These are phyloP conservation scores for Pheosia gnoma DNA, from an alignment of 2,888 invertebrate genomes.

Conservation along the genomic window DNA sequence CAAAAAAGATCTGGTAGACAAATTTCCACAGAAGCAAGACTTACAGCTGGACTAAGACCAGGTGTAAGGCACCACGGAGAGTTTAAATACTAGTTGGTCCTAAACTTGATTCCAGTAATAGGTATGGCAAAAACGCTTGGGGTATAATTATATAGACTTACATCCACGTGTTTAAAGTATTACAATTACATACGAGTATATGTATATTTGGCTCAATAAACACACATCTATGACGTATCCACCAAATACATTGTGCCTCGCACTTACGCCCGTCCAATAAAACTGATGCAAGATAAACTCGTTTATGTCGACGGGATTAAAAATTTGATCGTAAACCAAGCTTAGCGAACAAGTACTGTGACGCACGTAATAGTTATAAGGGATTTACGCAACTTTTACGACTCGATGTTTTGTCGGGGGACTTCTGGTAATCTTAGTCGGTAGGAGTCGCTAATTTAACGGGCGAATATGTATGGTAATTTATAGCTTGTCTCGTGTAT, in stretches of 20 bases:
- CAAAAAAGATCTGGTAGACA: no score
- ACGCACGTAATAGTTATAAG: slow-evolving; percentile 34
- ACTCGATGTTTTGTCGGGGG: slow-evolving; percentile 32
- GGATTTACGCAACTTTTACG: slow-evolving; percentile 46
- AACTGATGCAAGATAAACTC: slow-evolving; percentile 60
- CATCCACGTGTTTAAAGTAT: no score
- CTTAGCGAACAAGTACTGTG: slow-evolving; percentile 35
- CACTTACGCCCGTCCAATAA: slow-evolving; percentile 43
- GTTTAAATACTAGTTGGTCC: no score
- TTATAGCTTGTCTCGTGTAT: neutral
- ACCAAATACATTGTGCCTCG: slow-evolving; percentile 30
- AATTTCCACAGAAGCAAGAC: no score
- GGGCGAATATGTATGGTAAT: slow-evolving; percentile 11
- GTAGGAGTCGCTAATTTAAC: slow-evolving; percentile 27
- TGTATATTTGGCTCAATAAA: neutral
- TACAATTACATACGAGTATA: no score
- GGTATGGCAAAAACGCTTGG: no score
- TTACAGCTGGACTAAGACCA: no score
- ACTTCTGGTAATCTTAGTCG: slow-evolving; percentile 32
- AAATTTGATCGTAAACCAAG: slow-evolving; percentile 60
- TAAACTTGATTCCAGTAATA: no score
- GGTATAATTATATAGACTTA: no score
- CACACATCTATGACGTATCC: neutral
- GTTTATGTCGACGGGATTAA: slow-evolving; percentile 65
- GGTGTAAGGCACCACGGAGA: no score